Conservation (phyloP, 1,140 invertebrate genomes). For the Ostrea denselamellosa region DNA sequence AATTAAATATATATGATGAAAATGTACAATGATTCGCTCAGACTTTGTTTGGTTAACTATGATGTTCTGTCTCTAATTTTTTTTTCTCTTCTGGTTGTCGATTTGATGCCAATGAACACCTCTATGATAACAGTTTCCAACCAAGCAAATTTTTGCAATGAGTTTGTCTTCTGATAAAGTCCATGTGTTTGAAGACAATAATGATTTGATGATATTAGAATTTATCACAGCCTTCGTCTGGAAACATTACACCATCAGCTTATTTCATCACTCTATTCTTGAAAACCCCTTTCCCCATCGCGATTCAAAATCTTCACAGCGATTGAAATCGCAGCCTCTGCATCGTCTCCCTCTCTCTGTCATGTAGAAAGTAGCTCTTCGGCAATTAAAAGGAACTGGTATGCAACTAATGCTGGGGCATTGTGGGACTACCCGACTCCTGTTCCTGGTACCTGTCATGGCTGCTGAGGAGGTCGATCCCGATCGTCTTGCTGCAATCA, state of each 20-base stretch:
- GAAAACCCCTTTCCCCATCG: conserved; percentile 18
- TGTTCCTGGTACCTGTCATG: not conserved
- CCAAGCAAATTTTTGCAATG: not conserved
- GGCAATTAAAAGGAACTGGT: not conserved
- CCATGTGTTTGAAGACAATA: not conserved
- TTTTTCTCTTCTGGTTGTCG: too few relatives aligned
- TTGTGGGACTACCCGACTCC: not conserved
- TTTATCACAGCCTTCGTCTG: conserved; percentile 31
- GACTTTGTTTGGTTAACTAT: not conserved
- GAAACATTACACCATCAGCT: not conserved
- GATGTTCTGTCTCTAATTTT: too few relatives aligned
- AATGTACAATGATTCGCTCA: conserved; percentile 19
- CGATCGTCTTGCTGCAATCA: conserved; percentile 27
- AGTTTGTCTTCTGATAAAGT: not conserved
- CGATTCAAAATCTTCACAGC: not conserved
- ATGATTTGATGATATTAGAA: not conserved
- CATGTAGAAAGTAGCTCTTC: not conserved
- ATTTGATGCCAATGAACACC: not conserved
- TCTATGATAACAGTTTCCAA: too few relatives aligned
- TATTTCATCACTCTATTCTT: not conserved
- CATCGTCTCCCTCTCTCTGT: not conserved
- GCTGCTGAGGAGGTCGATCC: not conserved
- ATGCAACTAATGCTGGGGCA: not conserved
- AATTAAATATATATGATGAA: conserved; percentile 22
- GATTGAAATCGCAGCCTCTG: conserved; percentile 18